Conservation (phyloP, 2,113 vertebrate genomes). For the Alouatta palliata region DNA sequence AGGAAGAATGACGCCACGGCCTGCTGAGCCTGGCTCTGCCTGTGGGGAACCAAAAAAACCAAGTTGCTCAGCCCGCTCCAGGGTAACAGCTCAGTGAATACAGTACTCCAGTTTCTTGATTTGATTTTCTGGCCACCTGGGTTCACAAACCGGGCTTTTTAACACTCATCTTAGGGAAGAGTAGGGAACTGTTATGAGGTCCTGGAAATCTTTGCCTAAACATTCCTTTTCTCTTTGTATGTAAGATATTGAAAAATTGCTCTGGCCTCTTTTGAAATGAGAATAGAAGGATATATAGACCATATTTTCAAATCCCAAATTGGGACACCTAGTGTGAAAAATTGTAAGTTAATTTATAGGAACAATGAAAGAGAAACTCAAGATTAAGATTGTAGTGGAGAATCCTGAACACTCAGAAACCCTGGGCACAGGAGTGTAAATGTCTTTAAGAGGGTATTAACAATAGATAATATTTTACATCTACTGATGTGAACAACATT, state of each 20-base stretch:
- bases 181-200: neutral
- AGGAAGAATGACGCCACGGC: neutral
- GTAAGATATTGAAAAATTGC: neutral
- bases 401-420: neutral
- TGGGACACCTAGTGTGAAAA: neutral
- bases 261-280: neutral
- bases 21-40: neutral
- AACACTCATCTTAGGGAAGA: neutral
- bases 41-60: neutral
- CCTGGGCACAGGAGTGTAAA: accelerated
- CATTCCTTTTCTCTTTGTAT: neutral
- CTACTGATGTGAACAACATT: neutral
- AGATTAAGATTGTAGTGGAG: neutral
- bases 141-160: neutral
- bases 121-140: neutral
- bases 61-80: neutral
- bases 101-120: neutral
- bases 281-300: neutral
- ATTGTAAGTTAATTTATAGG: neutral
- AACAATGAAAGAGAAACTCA: neutral
- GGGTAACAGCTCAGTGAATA: neutral
- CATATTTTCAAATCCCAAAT: neutral
- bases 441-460: neutral
- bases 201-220: neutral
- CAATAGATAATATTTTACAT: neutral